These are phyloP conservation scores for Cebus imitator DNA, from an alignment of 2,113 vertebrate genomes.

Conservation along the genomic window DNA sequence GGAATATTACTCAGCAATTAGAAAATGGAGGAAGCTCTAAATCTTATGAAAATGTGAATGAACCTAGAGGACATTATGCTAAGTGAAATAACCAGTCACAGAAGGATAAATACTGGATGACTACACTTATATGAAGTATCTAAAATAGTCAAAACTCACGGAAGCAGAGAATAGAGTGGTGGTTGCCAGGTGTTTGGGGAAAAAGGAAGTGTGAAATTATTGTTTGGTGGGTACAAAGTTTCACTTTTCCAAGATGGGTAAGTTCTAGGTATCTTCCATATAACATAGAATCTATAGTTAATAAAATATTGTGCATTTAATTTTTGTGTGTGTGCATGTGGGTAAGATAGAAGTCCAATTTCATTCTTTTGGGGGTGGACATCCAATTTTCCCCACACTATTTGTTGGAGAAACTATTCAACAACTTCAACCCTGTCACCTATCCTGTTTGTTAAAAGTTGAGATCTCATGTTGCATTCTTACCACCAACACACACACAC, in stretches of 20 bases:
- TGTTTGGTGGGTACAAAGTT: neutral
- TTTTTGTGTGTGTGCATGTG: neutral
- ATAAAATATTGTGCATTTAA: neutral
- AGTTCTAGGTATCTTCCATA: neutral
- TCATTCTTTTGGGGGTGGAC: neutral
- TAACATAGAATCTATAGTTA: neutral
- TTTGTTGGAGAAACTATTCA: neutral
- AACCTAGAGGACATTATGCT: neutral
- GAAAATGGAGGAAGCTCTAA: neutral
- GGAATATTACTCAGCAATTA: neutral
- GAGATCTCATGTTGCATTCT: neutral
- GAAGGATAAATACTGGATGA: neutral
- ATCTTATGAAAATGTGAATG: neutral
- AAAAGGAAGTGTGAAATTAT: neutral
- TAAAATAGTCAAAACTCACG: neutral
- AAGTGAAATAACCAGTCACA: neutral
- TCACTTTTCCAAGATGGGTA: neutral
- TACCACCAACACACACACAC: neutral
- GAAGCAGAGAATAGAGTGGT: neutral
- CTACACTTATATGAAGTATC: neutral
- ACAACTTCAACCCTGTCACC: neutral
- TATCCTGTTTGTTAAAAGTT: neutral
- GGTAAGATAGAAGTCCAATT: neutral
- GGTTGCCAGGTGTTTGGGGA: neutral
- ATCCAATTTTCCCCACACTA: neutral